Percentiles rank a stretch among this genome's conserved stretches.
These are phyloP conservation scores for Zhuqinia jingwanae DNA, from an alignment of 2,888 invertebrate genomes.

Conservation along the genomic window DNA sequence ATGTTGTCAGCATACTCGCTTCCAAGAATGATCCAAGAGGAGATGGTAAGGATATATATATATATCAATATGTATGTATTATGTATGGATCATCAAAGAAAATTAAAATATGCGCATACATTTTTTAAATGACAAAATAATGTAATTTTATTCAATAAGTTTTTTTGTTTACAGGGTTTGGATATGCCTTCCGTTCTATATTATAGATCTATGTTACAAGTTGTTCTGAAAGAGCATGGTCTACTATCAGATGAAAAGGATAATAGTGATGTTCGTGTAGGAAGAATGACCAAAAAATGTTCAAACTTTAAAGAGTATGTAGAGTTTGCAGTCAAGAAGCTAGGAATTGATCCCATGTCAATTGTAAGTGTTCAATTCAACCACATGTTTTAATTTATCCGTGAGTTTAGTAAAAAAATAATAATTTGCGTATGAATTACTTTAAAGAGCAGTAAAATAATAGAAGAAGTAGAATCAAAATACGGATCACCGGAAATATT, in stretches of 20 bases:
- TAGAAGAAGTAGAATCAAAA: conserved; percentile 81
- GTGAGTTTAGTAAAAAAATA: too few relatives aligned
- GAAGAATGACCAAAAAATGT: conserved; percentile 85
- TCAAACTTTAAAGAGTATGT: conserved; percentile 87
- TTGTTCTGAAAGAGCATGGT: conserved; percentile 82
- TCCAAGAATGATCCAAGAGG: conserved; percentile 85
- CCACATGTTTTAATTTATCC: too few relatives aligned
- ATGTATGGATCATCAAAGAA: too few relatives aligned
- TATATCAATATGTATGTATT: too few relatives aligned
- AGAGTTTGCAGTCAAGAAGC: conserved; percentile 85
- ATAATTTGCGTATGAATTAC: too few relatives aligned
- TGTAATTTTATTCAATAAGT: too few relatives aligned
- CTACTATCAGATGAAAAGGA: conserved; percentile 80
- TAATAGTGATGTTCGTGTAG: conserved; percentile 83
- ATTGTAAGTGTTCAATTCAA: conserved; percentile 31
- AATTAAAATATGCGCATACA: too few relatives aligned
- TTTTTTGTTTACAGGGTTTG: conserved; percentile 74
- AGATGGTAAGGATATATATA: conserved; percentile 81
- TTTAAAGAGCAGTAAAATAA: conserved; percentile 81
- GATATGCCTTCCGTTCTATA: conserved; percentile 86
- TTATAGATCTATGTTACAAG: conserved; percentile 88
- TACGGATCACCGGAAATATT: conserved; percentile 81
- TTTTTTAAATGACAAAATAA: too few relatives aligned
- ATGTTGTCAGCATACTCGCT: conserved; percentile 93
- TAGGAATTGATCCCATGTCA: conserved; percentile 80